Evolutionary conservation across 2,888 invertebrate genomes (phyloP).

Genomic region (Seira ritae): DNA sequence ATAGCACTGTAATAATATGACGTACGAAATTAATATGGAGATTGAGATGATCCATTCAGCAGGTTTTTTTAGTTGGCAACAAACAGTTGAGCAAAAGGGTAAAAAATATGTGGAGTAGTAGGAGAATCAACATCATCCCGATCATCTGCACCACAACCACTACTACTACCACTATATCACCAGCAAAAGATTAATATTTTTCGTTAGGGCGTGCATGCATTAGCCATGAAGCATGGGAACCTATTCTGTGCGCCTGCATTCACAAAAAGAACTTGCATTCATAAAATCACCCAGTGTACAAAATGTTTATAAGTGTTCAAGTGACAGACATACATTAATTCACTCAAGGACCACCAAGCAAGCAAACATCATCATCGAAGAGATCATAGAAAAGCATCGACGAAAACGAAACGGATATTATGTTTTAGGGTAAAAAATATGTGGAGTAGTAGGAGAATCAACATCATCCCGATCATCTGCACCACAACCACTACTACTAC

Average conservation of each 20-base stretch:
- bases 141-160: too few relatives aligned
- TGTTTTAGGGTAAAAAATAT: too few relatives aligned
- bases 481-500: too few relatives aligned
- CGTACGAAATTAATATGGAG: neutral
- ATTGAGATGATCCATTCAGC: neutral
- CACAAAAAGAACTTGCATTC: neutral
- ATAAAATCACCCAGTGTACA: neutral
- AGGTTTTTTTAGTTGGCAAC: neutral
- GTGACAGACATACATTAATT: slow-evolving; percentile 53
- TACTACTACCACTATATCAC: too few relatives aligned
- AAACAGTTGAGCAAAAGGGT: neutral
- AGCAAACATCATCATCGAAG: slow-evolving; percentile 47
- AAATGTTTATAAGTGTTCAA: too few relatives aligned
- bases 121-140: too few relatives aligned
- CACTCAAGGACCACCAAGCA: slow-evolving; percentile 57
- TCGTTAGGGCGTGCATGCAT: slow-evolving; percentile 47
- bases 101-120: too few relatives aligned
- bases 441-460: too few relatives aligned
- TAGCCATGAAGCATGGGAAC: slow-evolving; percentile 45
- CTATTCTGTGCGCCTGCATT: neutral
- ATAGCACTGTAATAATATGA: neutral
- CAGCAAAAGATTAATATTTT: too few relatives aligned
- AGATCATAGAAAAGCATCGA: slow-evolving; percentile 45
- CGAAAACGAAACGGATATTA: neutral
- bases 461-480: too few relatives aligned